Conservation (phyloP, 2,113 vertebrate species). For the Urocynchramus pylzowi region DNA sequence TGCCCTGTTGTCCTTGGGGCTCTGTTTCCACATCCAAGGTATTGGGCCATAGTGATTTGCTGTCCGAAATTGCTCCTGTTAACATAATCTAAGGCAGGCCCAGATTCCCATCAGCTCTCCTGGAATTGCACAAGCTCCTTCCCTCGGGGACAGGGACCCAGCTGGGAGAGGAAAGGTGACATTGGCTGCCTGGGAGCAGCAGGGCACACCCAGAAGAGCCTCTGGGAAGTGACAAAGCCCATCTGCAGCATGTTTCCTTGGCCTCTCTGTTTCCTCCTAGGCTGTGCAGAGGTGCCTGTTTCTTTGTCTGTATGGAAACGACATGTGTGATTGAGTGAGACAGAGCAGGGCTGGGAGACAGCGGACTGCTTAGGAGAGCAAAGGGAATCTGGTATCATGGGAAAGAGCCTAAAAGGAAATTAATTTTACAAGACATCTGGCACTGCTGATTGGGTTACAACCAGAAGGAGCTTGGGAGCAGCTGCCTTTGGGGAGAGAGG, state of each 20-base stretch:
- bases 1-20: neutral
- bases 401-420: constrained; percentile 29
- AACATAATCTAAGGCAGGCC: neutral
- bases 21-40: neutral
- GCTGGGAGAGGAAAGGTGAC: neutral
- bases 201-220: neutral
- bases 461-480: neutral
- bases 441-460: neutral
- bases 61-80: neutral
- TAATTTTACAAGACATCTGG: constrained; percentile 31
- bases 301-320: neutral
- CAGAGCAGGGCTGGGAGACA: neutral
- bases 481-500: neutral
- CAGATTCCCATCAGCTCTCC: neutral
- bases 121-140: neutral
- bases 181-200: neutral
- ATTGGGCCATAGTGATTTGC: neutral
- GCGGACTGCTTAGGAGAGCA: neutral
- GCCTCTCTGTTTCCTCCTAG: neutral
- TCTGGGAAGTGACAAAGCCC: neutral
- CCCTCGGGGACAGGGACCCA: neutral
- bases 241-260: neutral
- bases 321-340: neutral
- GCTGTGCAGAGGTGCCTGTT: neutral
- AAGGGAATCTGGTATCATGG: neutral